These are phyloP conservation scores for Eutolmus rufibarbis DNA, from an alignment of 2,888 invertebrate genomes.

Conservation along the genomic window DNA sequence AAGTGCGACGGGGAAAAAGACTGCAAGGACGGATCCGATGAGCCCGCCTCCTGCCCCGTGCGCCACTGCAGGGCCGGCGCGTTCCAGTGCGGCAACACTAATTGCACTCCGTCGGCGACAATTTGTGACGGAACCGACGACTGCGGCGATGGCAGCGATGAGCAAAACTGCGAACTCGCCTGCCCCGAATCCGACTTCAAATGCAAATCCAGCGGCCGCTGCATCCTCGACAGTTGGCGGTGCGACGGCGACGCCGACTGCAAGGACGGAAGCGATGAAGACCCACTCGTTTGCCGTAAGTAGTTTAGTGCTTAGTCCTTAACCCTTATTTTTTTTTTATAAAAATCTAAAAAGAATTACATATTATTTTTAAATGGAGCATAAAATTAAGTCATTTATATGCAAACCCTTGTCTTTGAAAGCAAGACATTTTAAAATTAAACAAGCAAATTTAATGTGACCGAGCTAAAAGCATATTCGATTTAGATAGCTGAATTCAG, in stretches of 20 bases:
- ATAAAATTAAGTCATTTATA: too few relatives aligned
- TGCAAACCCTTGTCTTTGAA: too few relatives aligned
- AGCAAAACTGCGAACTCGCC: slow-evolving; percentile 81
- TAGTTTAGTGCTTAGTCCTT: not conserved
- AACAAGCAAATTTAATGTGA: too few relatives aligned
- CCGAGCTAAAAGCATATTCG: too few relatives aligned
- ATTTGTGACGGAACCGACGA: slow-evolving; percentile 94
- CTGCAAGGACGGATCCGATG: slow-evolving; percentile 91
- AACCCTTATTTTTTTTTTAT: too few relatives aligned
- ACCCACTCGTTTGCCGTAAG: slow-evolving; percentile 82
- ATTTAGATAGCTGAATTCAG: too few relatives aligned
- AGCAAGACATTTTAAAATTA: too few relatives aligned
- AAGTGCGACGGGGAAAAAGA: slow-evolving; percentile 90
- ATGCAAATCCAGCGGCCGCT: slow-evolving; percentile 85
- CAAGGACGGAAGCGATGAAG: slow-evolving; percentile 92
- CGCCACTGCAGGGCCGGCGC: slow-evolving; percentile 88
- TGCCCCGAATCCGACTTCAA: slow-evolving; percentile 92
- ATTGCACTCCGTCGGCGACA: slow-evolving; percentile 90
- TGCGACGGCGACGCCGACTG: slow-evolving; percentile 96
- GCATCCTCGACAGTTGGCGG: slow-evolving; percentile 88
- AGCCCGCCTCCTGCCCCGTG: slow-evolving; percentile 81
- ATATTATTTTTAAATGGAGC: too few relatives aligned
- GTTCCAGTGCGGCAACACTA: slow-evolving; percentile 92
- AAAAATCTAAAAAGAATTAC: too few relatives aligned
- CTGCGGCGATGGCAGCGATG: slow-evolving; percentile 90